Evolutionary conservation across 2,113 vertebrate species (phyloP), one percentile per base, ranked within the genome.

Genomic region (Eublepharis macularius): DNA sequence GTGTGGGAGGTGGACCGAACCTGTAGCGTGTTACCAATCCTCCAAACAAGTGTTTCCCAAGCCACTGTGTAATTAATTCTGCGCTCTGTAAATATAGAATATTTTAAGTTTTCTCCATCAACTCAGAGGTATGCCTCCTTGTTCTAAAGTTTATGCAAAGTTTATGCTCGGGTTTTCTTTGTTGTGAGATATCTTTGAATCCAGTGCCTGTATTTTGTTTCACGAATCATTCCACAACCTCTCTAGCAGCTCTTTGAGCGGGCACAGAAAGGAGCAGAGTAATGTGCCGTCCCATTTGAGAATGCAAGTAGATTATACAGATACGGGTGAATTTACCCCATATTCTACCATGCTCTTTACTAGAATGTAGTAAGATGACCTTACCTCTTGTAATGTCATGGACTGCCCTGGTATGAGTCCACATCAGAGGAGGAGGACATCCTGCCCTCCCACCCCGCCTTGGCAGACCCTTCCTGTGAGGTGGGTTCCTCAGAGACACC

Each of bases 31-130:
- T 57, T 57, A 6, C 69, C 14, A 68, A 1, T 68, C n/a, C 3
- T 16, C 66, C 32, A 68, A 32, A 68, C 12, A n/a, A 68, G 32
- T 2, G 29, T 39, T 36, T 10, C 54, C 45, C 51, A 36, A 72
- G 41, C 41, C n/a, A 36, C 10, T 54, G 51, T 54, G 51, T 16
- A 9, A 19, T 82, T 73, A 16, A 73, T 54, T 82, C 10, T 73
- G 6, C 34, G 19, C 65, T 91, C 83, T 83, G 66, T 84, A 88
- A 91, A 91, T 49, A 45, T 0, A 8, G 11, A 79, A 79, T 75
- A 89, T 92, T n/a, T 91, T 91, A 76, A 77, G 63, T 80, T 90
- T 87, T 88, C 84, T 82, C 77, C 57, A 51, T 88, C 92, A 76
- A 72, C 89, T 82, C 26, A 78, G 57, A 87, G 91, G 29, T 87